phyloP scores from a whole-genome alignment of 2,888 invertebrate genomes.

The Sarcophaga caerulescens region DNA sequence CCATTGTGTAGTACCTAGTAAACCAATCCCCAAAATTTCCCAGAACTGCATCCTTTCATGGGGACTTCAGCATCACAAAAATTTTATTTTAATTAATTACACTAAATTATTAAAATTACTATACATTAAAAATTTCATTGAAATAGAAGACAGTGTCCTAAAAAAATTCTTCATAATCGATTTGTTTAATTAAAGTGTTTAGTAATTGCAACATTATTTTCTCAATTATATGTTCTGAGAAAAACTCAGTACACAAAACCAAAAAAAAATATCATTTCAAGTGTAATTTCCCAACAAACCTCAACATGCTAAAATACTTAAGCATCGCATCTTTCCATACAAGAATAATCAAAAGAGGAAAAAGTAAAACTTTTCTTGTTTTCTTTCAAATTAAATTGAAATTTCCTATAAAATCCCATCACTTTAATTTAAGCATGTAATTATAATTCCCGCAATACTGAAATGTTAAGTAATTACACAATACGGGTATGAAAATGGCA shows the following conservation, averaged over 20 bases:
- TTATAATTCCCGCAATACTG: constrained; percentile 43
- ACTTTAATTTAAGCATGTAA: constrained; percentile 36
- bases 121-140: no score
- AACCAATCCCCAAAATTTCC: no score
- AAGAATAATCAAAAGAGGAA: neutral
- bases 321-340: neutral
- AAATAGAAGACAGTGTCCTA: no score
- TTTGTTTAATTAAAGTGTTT: neutral
- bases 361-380: neutral
- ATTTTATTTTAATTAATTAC: no score
- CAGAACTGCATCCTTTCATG: no score
- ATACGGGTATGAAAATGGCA: neutral
- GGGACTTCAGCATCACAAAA: no score
- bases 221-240: neutral
- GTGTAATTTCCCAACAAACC: neutral
- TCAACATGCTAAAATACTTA: neutral
- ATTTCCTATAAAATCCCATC: constrained; percentile 31
- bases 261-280: neutral
- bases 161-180: no score
- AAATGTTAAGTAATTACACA: constrained; percentile 51
- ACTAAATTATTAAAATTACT: no score
- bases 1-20: no score
- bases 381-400: neutral
- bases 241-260: neutral
- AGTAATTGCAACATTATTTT: neutral